Evolutionary conservation across 2,113 vertebrate genomes (phyloP).

Genomic region (Xiphias gladius): DNA sequence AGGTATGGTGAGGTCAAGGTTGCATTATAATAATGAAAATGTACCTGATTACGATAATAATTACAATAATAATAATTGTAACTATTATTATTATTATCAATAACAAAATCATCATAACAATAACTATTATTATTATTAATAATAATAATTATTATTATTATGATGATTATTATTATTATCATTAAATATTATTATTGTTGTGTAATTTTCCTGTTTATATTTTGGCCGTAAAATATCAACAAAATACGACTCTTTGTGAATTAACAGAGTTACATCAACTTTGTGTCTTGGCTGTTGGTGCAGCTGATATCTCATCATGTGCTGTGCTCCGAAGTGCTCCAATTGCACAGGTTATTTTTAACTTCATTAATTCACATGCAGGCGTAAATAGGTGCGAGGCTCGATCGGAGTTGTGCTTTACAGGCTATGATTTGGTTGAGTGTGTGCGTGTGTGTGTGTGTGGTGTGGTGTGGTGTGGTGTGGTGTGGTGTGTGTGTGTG

Average conservation of each 20-base stretch:
- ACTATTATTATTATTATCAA: neutral
- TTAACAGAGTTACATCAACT: slow-evolving; percentile 18
- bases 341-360: slow-evolving; percentile 65
- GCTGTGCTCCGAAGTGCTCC: slow-evolving; percentile 32
- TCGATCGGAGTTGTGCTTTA: slow-evolving; percentile 60
- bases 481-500: slow-evolving; percentile 44
- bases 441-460: slow-evolving; percentile 40
- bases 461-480: slow-evolving; percentile 43
- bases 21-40: slow-evolving; percentile 50
- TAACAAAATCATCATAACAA: no score
- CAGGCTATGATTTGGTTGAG: slow-evolving; percentile 34
- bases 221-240: neutral
- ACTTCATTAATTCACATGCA: slow-evolving; percentile 71
- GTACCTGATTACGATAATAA: neutral
- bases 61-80: no score
- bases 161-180: neutral
- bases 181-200: neutral
- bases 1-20: slow-evolving; percentile 83
- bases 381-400: slow-evolving; percentile 51
- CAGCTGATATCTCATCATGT: slow-evolving; percentile 2
- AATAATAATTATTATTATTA: neutral
- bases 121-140: neutral
- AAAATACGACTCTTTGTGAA: neutral
- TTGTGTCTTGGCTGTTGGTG: neutral
- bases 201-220: neutral